These are phyloP conservation scores for Rynchops niger DNA, from an alignment of 2,113 vertebrate genomes.

Conservation along the genomic window DNA sequence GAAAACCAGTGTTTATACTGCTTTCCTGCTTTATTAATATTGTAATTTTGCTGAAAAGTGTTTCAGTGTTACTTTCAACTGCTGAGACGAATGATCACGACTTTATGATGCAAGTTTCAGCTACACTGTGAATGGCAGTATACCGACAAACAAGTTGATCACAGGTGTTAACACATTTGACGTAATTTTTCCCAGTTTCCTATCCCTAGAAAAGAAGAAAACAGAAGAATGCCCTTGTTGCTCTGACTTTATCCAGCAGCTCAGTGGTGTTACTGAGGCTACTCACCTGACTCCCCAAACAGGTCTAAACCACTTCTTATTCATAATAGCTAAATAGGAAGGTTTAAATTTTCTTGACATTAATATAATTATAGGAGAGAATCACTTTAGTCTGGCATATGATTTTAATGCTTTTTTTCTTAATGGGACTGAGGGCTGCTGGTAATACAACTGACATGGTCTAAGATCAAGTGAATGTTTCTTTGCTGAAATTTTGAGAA, in stretches of 20 bases:
- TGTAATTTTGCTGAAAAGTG: background rate
- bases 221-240: background rate
- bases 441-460: background rate
- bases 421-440: background rate
- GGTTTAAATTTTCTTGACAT: background rate
- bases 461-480: background rate
- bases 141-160: background rate
- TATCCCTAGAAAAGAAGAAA: background rate
- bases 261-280: background rate
- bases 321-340: background rate
- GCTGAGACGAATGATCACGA: background rate
- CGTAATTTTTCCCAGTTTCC: background rate
- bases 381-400: background rate
- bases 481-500: background rate
- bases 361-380: background rate
- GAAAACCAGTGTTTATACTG: background rate
- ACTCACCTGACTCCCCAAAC: background rate
- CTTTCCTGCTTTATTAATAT: background rate
- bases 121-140: background rate
- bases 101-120: background rate
- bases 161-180: background rate
- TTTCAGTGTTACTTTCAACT: background rate
- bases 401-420: background rate
- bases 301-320: background rate
- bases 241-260: background rate